Base-by-base conservation (phyloP, 2,888 invertebrate species). In the Ecdyonurus torrentis region DNA sequence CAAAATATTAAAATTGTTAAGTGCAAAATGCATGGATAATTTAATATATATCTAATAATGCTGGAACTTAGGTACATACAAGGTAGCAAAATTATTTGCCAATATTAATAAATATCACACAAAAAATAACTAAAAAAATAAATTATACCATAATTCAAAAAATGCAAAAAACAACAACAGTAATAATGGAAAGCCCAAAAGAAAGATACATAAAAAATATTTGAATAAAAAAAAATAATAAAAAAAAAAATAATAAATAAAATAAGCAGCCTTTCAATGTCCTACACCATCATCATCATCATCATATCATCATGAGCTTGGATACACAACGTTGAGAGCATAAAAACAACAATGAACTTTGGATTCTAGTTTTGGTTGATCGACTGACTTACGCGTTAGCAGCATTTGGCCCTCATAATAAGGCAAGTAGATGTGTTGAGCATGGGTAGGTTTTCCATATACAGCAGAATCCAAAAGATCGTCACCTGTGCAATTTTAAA, bases 361-460 rank as follows among this genome's bases (percentile, higher is more conserved):
- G n/a, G n/a, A n/a, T n/a, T n/a, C n/a, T n/a, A n/a, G n/a, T n/a
- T 50, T 50, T 7, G 18, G 7, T 50, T 50, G 50, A 50, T 18
- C 50, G 50, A 18, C 50, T 70, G 75, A 87, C 88, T 88, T 87
- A 88, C 88, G 82, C 77, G 83, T 84, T 74, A 85, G 81, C 77
- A 84, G 82, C 78, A 83, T 83, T 78, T 85, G 84, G 77, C 87
- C 88, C 79, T 86, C 86, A 75, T 80, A 82, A 83, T 85, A 88
- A 74, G 88, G 87, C 76, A 87, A 84, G 79, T 87, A 87, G 79
- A 87, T 82, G 78, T 87, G 87, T 76, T 84, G 85, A 76, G 86
- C 85, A 77, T 85, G 83, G 73, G 82, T 79, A 72, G 85, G 85
- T 75, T 83, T 83, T 75, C 86, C 86, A 77, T 81, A 84, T 74